These are phyloP conservation scores for Nerophis lumbriciformis DNA, from an alignment of 2,113 vertebrate species.

Conservation along the genomic window DNA sequence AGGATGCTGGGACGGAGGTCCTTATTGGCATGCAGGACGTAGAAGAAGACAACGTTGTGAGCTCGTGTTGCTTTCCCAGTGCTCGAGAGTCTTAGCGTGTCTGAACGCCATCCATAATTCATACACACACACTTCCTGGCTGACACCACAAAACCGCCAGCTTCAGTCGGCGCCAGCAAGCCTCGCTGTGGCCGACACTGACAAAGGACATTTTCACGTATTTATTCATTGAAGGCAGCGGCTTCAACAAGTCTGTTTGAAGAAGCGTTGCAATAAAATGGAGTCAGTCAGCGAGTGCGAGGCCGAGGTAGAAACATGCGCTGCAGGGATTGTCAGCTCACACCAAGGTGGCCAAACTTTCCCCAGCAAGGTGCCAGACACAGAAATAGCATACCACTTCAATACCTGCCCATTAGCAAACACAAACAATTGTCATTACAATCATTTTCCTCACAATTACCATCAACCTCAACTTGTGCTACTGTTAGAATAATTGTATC, in stretches of 20 bases:
- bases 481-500: too few species aligned
- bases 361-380: too few species aligned
- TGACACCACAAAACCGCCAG: not conserved
- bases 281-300: not conserved
- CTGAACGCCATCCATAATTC: conserved; percentile 4
- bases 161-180: not conserved
- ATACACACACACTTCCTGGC: not conserved
- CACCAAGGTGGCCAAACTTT: too few species aligned
- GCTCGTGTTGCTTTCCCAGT: not conserved
- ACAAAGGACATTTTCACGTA: not conserved
- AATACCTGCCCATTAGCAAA: too few species aligned
- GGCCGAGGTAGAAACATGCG: not conserved
- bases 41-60: not conserved
- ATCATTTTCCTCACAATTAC: too few species aligned
- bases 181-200: not conserved
- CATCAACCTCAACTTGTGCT: too few species aligned
- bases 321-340: not conserved
- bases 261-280: not conserved
- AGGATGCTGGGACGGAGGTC: too few species aligned
- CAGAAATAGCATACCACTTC: too few species aligned
- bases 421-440: too few species aligned
- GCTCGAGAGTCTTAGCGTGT: not conserved
- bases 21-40: not conserved
- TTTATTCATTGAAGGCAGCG: conserved; percentile 2
- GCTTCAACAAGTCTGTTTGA: not conserved